Evolutionary conservation across 1,140 invertebrate genomes (phyloP), one percentile per base, ranked within the genome.

Genomic region (Drosophila baimaii): DNA sequence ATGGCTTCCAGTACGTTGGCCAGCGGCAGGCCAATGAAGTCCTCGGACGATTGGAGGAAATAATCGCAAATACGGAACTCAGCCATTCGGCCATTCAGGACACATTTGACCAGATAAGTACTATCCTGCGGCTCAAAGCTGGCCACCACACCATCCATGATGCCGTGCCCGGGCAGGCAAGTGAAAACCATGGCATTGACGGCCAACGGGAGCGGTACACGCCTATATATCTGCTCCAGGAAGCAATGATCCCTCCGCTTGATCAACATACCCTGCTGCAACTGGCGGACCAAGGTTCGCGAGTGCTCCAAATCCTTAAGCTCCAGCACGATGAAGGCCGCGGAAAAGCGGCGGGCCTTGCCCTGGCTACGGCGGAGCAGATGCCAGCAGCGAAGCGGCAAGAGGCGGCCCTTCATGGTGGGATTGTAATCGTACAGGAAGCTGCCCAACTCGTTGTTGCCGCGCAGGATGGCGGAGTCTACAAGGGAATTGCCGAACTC

Each of bases 351-450:
- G 0, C 82, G 76, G 1, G 82, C 55, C 56, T 81, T 86, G 13
- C 82, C 82, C 71, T 79, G 57, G 3, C 31, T 43, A 2, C 79
- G 63, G 3, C 82, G 75, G 0, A 86, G 25, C 3, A 76, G 2
- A 41, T 86, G 82, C 82, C 82, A 86, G 19, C 54, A 55, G 21
- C 75, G 63, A 7, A 66, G 71, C 0, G 78, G 75, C 52, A 86
- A 0, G 5, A 15, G 13, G 1, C 59, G 49, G 0, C 56, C 49
- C 15, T 44, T 15, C 12, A 86, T 15, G 10, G 29, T n/a, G 0
- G 68, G 44, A 9, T 23, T 68, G 23, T 19, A 61, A n/a, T 54
- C 80, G 0, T 9, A 7, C 13, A 79, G 35, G 8, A 58, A 82
- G 23, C 41, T 57, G 27, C 57, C 25, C 35, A 75, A 49, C 12